A percentile compares a stretch with the other conserved stretches of the same genome.
Evolutionary conservation across 2,797 vertebrate genomes (phyloP).

Genomic region (Rhynchotus rufescens): DNA sequence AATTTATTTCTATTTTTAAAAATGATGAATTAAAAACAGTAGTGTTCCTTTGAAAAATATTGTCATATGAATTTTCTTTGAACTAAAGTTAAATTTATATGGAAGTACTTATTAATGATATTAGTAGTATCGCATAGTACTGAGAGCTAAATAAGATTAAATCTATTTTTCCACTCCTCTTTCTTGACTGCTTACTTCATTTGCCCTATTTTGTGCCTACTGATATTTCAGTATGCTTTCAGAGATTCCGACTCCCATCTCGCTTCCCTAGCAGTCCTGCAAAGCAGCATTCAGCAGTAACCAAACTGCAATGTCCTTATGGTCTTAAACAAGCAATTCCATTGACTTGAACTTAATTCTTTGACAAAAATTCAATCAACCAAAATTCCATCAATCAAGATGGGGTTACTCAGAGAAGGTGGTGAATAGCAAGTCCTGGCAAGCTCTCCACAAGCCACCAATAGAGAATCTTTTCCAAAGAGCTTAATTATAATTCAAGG

Average conservation of each 20-base stretch:
- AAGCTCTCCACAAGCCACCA: background rate
- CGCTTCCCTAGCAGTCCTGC: background rate
- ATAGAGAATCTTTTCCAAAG: fast-evolving
- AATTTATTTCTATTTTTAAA: background rate
- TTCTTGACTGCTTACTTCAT: background rate
- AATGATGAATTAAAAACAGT: background rate
- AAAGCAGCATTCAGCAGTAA: background rate
- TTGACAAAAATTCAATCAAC: background rate
- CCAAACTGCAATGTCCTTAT: background rate
- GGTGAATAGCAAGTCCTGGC: background rate
- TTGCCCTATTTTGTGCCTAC: background rate
- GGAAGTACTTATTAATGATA: background rate
- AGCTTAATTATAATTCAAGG: background rate
- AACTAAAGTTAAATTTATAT: background rate
- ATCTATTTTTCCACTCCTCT: background rate
- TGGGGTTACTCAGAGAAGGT: background rate
- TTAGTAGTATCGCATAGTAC: background rate
- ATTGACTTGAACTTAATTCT: background rate
- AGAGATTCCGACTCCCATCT: background rate
- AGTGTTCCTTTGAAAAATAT: background rate
- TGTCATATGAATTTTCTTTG: background rate
- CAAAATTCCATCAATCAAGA: background rate
- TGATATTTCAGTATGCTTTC: background rate
- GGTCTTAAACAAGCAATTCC: background rate
- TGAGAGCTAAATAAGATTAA: background rate